A percentile compares a stretch with the other conserved stretches of the same genome.
These are phyloP conservation scores for Invenusta paracnida DNA, from an alignment of 2,888 invertebrate genomes.

Conservation along the genomic window DNA sequence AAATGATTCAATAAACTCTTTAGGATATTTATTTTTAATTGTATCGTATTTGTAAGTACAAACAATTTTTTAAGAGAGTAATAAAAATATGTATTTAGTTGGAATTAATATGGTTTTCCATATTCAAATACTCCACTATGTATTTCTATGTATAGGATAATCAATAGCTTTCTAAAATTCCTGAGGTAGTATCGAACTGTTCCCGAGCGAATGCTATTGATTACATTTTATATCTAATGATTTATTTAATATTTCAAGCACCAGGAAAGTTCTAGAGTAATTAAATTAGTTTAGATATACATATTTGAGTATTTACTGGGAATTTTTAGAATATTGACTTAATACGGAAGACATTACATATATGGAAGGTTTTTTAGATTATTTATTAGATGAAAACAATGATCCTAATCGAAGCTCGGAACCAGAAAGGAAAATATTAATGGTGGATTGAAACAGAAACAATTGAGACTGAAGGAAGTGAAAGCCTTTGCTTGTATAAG, in stretches of 20 bases:
- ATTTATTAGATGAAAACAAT: not conserved
- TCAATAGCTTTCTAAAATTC: not conserved
- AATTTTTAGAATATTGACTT: not conserved
- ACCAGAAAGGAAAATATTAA: not conserved
- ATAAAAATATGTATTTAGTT: no score
- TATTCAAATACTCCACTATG: no score
- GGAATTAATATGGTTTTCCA: no score
- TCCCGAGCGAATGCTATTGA: not conserved
- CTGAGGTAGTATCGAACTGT: not conserved
- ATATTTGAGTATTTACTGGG: not conserved
- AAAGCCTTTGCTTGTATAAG: not conserved
- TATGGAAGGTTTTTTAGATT: not conserved
- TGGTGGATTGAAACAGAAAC: not conserved
- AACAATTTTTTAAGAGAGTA: not conserved
- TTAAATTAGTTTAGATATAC: slow-evolving; percentile 1
- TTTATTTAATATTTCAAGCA: slow-evolving; percentile 17
- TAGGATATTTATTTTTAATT: no score
- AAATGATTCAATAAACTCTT: no score
- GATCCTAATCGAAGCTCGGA: not conserved
- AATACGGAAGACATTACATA: not conserved
- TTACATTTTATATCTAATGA: slow-evolving; percentile 8
- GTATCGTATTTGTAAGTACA: no score
- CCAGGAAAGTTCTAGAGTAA: slow-evolving; percentile 14
- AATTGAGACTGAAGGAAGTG: not conserved
- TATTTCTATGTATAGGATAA: no score